Evolutionary conservation across 2,113 vertebrate genomes (phyloP).

Genomic region (Lipophrys pholis): DNA sequence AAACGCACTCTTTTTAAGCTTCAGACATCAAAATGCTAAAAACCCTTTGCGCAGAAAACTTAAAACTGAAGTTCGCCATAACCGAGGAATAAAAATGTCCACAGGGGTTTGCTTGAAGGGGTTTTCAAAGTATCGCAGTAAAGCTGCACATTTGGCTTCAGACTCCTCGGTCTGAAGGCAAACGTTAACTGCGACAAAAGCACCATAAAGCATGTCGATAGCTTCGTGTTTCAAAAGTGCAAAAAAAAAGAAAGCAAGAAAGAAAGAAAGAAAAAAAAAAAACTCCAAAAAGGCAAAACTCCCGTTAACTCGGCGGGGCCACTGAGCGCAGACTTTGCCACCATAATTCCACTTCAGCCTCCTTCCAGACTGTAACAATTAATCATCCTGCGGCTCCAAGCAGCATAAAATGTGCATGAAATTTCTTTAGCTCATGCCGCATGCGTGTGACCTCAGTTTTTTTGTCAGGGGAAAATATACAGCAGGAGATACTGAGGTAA

Average conservation of each 20-base stretch:
- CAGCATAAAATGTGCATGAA: slow-evolving; percentile 24
- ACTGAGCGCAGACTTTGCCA: slow-evolving; percentile 21
- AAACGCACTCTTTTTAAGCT: too few species aligned
- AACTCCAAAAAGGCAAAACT: neutral
- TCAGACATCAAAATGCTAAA: too few species aligned
- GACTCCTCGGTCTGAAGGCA: slow-evolving; percentile 3
- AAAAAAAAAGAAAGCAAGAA: neutral
- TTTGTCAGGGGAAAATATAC: slow-evolving; percentile 34
- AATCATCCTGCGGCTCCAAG: slow-evolving; percentile 31
- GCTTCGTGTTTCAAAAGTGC: slow-evolving; percentile 17
- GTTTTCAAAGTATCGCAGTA: slow-evolving; percentile 11
- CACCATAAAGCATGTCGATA: neutral
- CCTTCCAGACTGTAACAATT: slow-evolving; percentile 18
- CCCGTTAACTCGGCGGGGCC: neutral
- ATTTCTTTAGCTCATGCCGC: slow-evolving; percentile 2
- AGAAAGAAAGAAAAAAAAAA: too few species aligned
- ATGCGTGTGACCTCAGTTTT: slow-evolving; percentile 26
- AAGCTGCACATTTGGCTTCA: slow-evolving; percentile 27
- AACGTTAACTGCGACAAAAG: slow-evolving; percentile 30
- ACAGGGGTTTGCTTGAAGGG: slow-evolving; percentile 41
- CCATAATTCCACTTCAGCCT: slow-evolving; percentile 15
- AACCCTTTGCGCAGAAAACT: too few species aligned
- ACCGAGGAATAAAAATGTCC: slow-evolving; percentile 7
- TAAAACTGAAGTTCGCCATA: neutral
- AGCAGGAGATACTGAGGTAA: slow-evolving; percentile 56